Percentiles rank a stretch among this genome's conserved stretches.
These are phyloP conservation scores for Zaprionus ornatus DNA, from an alignment of 1,140 invertebrate species.

Conservation along the genomic window DNA sequence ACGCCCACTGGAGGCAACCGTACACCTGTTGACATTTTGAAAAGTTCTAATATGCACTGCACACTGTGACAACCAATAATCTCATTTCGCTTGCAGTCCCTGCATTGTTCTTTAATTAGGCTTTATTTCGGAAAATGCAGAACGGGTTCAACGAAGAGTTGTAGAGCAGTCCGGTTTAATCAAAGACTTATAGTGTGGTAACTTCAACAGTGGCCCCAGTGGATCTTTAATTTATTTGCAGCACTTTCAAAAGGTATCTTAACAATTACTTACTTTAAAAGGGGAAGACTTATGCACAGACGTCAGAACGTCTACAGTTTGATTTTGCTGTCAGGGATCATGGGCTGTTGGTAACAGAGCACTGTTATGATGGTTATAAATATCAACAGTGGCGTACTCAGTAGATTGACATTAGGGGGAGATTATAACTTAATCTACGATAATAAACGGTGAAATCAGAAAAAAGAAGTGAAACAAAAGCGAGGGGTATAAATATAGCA, in stretches of 20 bases:
- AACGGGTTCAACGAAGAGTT: neutral
- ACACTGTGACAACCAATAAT: neutral
- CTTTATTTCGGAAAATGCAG: neutral
- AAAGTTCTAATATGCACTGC: neutral
- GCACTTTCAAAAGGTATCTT: no score
- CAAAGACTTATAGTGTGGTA: neutral
- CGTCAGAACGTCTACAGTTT: neutral
- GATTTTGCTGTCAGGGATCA: neutral
- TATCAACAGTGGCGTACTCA: slow-evolving; percentile 14
- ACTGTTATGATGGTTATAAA: slow-evolving; percentile 47
- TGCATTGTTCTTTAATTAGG: neutral
- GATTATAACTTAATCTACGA: neutral
- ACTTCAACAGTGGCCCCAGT: no score
- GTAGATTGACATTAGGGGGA: slow-evolving; percentile 36
- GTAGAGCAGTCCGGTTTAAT: neutral
- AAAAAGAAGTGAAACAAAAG: no score
- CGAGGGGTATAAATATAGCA: no score
- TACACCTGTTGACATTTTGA: no score
- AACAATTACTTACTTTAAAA: no score
- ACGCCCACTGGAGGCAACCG: neutral
- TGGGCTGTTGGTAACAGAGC: slow-evolving; percentile 36
- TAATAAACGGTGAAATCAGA: no score
- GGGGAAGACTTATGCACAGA: neutral
- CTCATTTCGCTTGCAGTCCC: neutral
- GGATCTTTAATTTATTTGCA: no score